A percentile compares a stretch with the other conserved stretches of the same genome.
phyloP scores from a whole-genome alignment of 2,113 vertebrate species.

The Limnothrissa miodon region DNA sequence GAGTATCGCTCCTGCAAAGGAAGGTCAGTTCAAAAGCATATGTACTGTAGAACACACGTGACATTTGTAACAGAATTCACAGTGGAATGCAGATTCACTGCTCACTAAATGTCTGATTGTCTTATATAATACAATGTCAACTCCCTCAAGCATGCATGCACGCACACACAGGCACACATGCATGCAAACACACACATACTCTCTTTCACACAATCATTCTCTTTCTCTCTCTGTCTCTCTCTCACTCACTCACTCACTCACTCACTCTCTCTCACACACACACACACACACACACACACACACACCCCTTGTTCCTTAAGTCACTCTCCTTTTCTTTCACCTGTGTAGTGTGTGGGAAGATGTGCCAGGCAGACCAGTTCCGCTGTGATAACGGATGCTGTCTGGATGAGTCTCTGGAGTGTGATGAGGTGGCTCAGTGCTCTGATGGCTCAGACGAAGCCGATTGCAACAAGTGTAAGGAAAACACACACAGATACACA shows the following conservation, averaged over 20 bases:
- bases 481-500: neutral
- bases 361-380: slow-evolving; percentile 72
- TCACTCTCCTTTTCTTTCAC: neutral
- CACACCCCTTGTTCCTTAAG: too few species aligned
- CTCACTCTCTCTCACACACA: neutral
- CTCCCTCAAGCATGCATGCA: neutral
- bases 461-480: slow-evolving; percentile 64
- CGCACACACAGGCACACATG: neutral
- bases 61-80: neutral
- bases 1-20: neutral
- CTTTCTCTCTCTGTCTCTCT: neutral
- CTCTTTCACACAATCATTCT: neutral
- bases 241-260: neutral
- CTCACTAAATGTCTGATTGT: neutral
- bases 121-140: too few species aligned
- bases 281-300: too few species aligned
- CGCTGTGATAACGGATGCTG: slow-evolving; percentile 81
- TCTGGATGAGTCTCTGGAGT: slow-evolving; percentile 79
- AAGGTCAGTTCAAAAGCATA: slow-evolving; percentile 17
- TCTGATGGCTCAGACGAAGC: slow-evolving; percentile 74
- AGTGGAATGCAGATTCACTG: neutral
- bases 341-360: slow-evolving; percentile 59
- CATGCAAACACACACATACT: neutral
- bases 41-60: neutral
- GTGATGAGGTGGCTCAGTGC: slow-evolving; percentile 81